phyloP scores from a whole-genome alignment of 2,888 invertebrate genomes.

The Synergus laeviventris region DNA sequence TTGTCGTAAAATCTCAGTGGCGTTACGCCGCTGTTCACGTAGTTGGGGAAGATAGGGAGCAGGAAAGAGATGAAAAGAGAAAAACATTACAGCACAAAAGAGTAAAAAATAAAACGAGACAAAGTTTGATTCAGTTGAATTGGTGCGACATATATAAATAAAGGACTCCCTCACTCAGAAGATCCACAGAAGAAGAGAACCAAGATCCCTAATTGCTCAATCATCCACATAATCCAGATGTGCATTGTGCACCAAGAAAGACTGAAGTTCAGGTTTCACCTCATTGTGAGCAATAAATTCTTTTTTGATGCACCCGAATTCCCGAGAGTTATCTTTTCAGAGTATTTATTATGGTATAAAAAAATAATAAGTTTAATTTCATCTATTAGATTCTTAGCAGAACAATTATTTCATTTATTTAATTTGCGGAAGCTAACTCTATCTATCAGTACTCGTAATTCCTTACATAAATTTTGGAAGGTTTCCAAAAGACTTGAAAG shows the following conservation, averaged over 20 bases:
- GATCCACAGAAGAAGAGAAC: slow-evolving; percentile 19
- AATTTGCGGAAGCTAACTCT: not conserved
- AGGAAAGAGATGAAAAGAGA: slow-evolving; percentile 41
- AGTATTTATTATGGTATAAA: not conserved
- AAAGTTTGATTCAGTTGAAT: slow-evolving; percentile 38
- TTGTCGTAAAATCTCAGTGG: slow-evolving; percentile 58
- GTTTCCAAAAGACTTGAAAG: not conserved
- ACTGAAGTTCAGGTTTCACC: not conserved
- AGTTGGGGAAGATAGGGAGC: slow-evolving; percentile 47
- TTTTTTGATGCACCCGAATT: not conserved
- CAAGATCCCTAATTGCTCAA: slow-evolving; percentile 17
- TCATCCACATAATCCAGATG: slow-evolving; percentile 4
- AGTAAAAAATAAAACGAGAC: slow-evolving; percentile 42
- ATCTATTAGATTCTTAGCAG: not conserved
- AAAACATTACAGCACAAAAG: slow-evolving; percentile 42
- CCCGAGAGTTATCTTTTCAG: not conserved
- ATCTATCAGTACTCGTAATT: not conserved
- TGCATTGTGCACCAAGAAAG: slow-evolving; percentile 22
- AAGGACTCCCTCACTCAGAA: slow-evolving; percentile 1
- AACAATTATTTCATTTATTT: not conserved
- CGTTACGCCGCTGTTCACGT: slow-evolving; percentile 57
- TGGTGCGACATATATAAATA: not conserved
- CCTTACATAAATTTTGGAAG: not conserved
- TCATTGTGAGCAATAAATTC: not conserved
- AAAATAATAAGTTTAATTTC: not conserved